phyloP scores from a whole-genome alignment of 1,140 invertebrate genomes.

The Carcinoscorpius rotundicauda region DNA sequence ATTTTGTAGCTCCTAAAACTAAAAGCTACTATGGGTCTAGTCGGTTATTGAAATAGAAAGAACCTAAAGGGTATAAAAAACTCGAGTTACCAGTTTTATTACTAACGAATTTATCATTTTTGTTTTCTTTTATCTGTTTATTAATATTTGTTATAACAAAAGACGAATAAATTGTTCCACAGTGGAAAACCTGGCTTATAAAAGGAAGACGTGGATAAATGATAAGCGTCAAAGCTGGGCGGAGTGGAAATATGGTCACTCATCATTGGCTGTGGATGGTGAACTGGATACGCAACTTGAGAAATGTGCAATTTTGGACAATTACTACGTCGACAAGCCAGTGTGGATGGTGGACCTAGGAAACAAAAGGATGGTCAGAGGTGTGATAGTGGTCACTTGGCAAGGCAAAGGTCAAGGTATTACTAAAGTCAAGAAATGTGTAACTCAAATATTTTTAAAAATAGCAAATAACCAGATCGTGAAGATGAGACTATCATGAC shows the following conservation, averaged over 20 bases:
- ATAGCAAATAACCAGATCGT: too few species aligned
- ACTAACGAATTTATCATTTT: conserved; percentile 4
- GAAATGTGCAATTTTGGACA: conserved; percentile 42
- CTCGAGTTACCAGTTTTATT: too few species aligned
- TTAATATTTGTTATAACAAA: too few species aligned
- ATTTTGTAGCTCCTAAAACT: too few species aligned
- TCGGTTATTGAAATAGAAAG: too few species aligned
- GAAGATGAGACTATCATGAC: too few species aligned
- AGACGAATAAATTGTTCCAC: neutral
- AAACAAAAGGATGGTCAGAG: conserved; percentile 32
- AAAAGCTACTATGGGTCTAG: too few species aligned
- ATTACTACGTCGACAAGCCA: conserved; percentile 42
- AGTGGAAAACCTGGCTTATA: conserved; percentile 44
- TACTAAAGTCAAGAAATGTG: neutral
- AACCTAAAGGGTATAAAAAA: too few species aligned
- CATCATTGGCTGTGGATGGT: conserved; percentile 35
- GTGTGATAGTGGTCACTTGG: conserved; percentile 42
- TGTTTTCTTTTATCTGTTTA: conserved; percentile 7
- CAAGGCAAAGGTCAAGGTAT: conserved; percentile 41
- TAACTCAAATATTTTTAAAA: too few species aligned
- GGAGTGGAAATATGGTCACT: conserved; percentile 34
- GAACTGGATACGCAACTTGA: conserved; percentile 31
- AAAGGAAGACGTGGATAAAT: conserved; percentile 42
- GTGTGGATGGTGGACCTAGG: conserved; percentile 45
- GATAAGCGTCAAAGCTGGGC: conserved; percentile 40